Evolutionary conservation across 2,888 invertebrate species (phyloP).

Genomic region (Myathropa florea): DNA sequence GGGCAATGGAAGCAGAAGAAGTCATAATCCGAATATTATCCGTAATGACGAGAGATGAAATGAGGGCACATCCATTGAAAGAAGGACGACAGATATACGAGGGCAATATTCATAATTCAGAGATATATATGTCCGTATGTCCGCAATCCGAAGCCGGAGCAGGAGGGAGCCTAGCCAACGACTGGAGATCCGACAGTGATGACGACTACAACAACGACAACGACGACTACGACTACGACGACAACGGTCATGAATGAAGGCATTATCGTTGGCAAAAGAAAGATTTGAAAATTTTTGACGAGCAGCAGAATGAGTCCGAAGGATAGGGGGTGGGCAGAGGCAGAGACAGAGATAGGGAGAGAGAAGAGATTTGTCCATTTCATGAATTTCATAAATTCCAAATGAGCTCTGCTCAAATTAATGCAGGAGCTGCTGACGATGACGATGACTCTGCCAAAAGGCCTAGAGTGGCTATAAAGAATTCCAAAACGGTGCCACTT

Average conservation of each 20-base stretch:
- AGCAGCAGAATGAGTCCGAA: background rate
- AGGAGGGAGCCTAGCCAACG: constrained; percentile 32
- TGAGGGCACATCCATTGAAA: constrained; percentile 62
- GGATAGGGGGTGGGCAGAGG: background rate
- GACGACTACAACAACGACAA: constrained; percentile 18
- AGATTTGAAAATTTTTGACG: constrained; percentile 32
- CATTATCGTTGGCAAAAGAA: constrained; percentile 29
- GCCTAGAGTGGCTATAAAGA: constrained; percentile 40
- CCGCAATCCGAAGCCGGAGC: constrained; percentile 22
- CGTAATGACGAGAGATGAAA: constrained; percentile 68
- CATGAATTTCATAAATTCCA: constrained; percentile 69
- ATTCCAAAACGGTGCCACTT: constrained; percentile 42
- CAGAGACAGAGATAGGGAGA: background rate
- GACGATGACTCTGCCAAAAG: constrained; percentile 54
- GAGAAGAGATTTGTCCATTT: constrained; percentile 51
- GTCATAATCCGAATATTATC: constrained; percentile 69
- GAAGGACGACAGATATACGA: constrained; percentile 68
- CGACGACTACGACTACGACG: background rate
- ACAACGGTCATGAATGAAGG: constrained; percentile 74
- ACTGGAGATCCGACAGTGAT: constrained; percentile 57
- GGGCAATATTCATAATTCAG: constrained; percentile 66
- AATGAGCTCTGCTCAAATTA: constrained; percentile 62
- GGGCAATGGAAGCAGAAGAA: constrained; percentile 18
- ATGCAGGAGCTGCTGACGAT: constrained; percentile 51
- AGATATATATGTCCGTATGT: constrained; percentile 48